phyloP scores from a whole-genome alignment of 2,888 invertebrate genomes.

The Melikaiella ostensackeni region DNA sequence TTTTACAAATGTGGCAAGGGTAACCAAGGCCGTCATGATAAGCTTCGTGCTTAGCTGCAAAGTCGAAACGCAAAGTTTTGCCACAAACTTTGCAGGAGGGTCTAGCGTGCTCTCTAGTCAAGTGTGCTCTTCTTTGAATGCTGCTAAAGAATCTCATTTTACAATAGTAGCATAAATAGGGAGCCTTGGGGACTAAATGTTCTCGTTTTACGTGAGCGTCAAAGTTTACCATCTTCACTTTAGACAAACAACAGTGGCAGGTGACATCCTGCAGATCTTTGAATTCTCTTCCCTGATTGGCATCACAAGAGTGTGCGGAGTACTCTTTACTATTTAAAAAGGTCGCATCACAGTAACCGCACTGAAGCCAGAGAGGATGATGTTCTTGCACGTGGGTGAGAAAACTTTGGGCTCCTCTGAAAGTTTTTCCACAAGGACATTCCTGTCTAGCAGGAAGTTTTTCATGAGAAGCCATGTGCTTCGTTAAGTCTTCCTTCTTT shows the following conservation, averaged over 20 bases:
- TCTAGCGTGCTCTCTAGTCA: conserved; percentile 54
- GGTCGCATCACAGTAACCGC: conserved; percentile 62
- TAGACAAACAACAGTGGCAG: not conserved
- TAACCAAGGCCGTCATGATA: conserved; percentile 69
- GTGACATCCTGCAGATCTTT: conserved; percentile 45
- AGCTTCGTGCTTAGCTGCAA: conserved; percentile 59
- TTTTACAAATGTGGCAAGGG: conserved; percentile 69
- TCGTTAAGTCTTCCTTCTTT: conserved; percentile 46
- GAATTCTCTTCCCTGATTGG: conserved; percentile 41
- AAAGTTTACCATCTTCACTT: conserved; percentile 51
- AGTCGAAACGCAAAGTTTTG: conserved; percentile 46
- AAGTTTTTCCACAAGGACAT: conserved; percentile 60
- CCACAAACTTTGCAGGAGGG: conserved; percentile 58
- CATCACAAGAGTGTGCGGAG: conserved; percentile 59
- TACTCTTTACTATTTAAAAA: conserved; percentile 54
- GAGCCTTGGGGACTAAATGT: conserved; percentile 54
- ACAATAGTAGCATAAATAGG: conserved; percentile 63
- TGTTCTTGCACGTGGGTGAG: conserved; percentile 51
- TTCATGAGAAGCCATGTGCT: conserved; percentile 49
- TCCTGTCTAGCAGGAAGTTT: conserved; percentile 38
- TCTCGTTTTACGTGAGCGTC: conserved; percentile 60
- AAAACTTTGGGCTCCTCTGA: conserved; percentile 42
- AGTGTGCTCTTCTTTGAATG: conserved; percentile 56
- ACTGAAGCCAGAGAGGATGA: conserved; percentile 57
- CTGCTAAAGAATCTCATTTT: conserved; percentile 54